phyloP scores from a whole-genome alignment of 2,888 invertebrate species.

The Taphrorychus bicolor region DNA sequence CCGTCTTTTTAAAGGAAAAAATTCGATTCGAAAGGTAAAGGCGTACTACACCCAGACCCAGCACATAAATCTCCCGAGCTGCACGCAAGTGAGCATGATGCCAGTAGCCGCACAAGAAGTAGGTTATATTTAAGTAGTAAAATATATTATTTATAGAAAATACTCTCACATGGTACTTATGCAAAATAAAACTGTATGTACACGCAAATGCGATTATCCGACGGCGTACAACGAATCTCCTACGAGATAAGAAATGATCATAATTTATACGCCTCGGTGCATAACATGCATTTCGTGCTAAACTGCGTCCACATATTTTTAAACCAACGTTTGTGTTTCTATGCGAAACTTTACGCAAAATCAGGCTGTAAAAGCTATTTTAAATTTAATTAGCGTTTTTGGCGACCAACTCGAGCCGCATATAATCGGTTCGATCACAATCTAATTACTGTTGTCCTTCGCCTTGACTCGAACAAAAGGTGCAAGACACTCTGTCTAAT shows the following conservation, averaged over 20 bases:
- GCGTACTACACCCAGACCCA: not conserved
- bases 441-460: constrained; percentile 12
- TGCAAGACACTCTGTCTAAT: constrained; percentile 8
- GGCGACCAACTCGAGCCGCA: not conserved
- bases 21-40: not conserved
- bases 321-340: not conserved
- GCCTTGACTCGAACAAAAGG: constrained; percentile 21
- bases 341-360: not conserved
- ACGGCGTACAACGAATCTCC: not conserved
- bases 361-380: not conserved
- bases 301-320: too few species aligned
- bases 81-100: not conserved
- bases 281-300: too few species aligned
- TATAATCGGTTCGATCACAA: not conserved
- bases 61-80: not conserved
- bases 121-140: constrained; percentile 8
- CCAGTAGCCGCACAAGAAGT: not conserved
- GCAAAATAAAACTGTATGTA: constrained; percentile 8
- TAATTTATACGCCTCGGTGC: not conserved
- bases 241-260: not conserved
- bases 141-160: constrained; percentile 11
- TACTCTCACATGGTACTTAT: constrained; percentile 3
- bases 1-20: not conserved
- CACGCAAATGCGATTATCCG: constrained; percentile 3
- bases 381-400: not conserved